A percentile compares a stretch with the other conserved stretches of the same genome.
Evolutionary conservation across 2,888 invertebrate genomes (phyloP).

Genomic region (Beris chalybata): DNA sequence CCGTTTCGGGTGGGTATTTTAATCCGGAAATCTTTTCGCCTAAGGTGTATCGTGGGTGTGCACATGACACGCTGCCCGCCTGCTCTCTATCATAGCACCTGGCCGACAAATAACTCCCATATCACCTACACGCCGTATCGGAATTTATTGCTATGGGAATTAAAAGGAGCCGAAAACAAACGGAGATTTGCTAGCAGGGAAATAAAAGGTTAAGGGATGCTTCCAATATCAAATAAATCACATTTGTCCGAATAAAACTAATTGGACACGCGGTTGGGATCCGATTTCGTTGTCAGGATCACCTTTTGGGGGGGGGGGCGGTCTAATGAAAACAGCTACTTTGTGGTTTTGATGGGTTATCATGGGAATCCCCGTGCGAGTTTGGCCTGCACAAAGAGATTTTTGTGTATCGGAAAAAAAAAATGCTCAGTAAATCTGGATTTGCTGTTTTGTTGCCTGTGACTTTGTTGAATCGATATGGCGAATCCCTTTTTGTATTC

Average conservation of each 20-base stretch:
- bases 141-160: slow-evolving; percentile 13
- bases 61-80: too few relatives aligned
- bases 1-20: too few relatives aligned
- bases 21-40: too few relatives aligned
- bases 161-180: slow-evolving; percentile 14
- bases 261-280: slow-evolving; percentile 20
- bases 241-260: slow-evolving; percentile 19
- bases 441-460: slow-evolving; percentile 5
- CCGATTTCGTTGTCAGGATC: neutral
- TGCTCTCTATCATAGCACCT: too few relatives aligned
- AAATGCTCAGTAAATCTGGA: neutral
- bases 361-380: neutral
- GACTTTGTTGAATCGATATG: slow-evolving; percentile 30
- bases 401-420: slow-evolving; percentile 3
- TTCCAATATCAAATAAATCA: slow-evolving; percentile 27
- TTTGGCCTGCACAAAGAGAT: neutral
- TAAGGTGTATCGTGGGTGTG: too few relatives aligned
- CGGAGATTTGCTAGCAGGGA: slow-evolving; percentile 6
- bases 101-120: too few relatives aligned
- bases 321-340: neutral
- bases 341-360: slow-evolving; percentile 2
- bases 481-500: slow-evolving; percentile 12
- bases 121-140: too few relatives aligned
- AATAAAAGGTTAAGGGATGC: slow-evolving; percentile 8
- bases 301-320: too few relatives aligned